phyloP scores from a whole-genome alignment of 2,797 vertebrate species.

The Lagodon rhomboides region DNA sequence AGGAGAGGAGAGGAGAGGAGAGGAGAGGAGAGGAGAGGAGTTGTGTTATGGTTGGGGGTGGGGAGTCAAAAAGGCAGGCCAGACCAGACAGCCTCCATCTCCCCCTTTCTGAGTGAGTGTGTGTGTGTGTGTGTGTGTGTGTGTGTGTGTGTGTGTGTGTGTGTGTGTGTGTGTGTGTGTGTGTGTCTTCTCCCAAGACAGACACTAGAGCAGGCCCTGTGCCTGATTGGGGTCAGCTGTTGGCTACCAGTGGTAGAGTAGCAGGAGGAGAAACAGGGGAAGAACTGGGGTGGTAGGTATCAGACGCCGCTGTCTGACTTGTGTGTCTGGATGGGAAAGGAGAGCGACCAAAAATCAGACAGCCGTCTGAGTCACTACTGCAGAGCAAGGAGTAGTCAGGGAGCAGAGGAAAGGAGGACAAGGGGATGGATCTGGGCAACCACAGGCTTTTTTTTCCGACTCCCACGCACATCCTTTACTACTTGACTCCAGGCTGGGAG shows the following conservation, averaged over 20 bases:
- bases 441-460: conserved; percentile 32
- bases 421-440: conserved; percentile 37
- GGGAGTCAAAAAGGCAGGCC: conserved; percentile 69
- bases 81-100: conserved; percentile 74
- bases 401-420: conserved; percentile 44
- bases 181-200: conserved; percentile 61
- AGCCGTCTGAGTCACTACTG: conserved; percentile 65
- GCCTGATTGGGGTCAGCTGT: conserved; percentile 84
- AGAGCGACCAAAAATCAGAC: conserved; percentile 66
- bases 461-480: conserved; percentile 56
- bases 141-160: conserved; percentile 52
- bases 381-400: conserved; percentile 47
- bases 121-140: conserved; percentile 51
- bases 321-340: conserved; percentile 64
- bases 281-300: conserved; percentile 61
- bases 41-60: conserved; percentile 66
- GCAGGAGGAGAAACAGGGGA: conserved; percentile 16
- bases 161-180: conserved; percentile 36
- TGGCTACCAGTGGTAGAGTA: conserved; percentile 64
- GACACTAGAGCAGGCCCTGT: conserved; percentile 79
- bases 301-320: conserved; percentile 80
- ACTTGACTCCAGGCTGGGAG: conserved; percentile 59
- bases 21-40: conserved; percentile 13
- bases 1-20: conserved; percentile 3
- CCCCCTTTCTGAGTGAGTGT: conserved; percentile 60